These are phyloP conservation scores for Deilephila porcellus DNA, from an alignment of 2,888 invertebrate genomes.

Conservation along the genomic window DNA sequence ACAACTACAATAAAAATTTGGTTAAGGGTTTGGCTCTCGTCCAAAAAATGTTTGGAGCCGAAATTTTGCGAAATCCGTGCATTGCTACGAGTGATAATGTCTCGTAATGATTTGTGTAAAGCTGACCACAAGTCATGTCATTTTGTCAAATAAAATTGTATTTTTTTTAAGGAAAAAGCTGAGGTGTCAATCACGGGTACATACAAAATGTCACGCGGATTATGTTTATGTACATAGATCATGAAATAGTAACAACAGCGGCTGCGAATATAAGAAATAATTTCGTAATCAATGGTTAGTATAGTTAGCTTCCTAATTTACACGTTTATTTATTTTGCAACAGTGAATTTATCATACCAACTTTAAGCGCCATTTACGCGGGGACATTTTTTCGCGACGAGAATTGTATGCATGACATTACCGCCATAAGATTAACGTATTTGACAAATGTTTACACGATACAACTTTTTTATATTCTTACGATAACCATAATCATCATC, in stretches of 20 bases:
- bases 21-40: background rate
- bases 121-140: background rate
- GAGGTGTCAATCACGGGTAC: background rate
- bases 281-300: background rate
- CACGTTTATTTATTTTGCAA: too few species aligned
- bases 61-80: background rate
- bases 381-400: too few species aligned
- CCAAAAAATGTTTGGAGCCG: constrained; percentile 1
- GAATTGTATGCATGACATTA: too few species aligned
- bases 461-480: too few species aligned
- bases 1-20: background rate
- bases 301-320: too few species aligned
- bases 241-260: background rate
- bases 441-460: too few species aligned
- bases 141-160: background rate
- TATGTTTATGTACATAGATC: background rate
- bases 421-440: too few species aligned
- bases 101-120: background rate
- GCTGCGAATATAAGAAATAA: background rate
- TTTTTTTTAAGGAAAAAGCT: background rate
- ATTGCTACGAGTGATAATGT: background rate
- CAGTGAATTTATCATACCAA: too few species aligned
- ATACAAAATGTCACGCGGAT: constrained; percentile 8
- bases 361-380: too few species aligned
- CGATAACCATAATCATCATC: too few species aligned